Base-by-base conservation (phyloP, 2,113 vertebrate genomes). In the Esox niger region DNA sequence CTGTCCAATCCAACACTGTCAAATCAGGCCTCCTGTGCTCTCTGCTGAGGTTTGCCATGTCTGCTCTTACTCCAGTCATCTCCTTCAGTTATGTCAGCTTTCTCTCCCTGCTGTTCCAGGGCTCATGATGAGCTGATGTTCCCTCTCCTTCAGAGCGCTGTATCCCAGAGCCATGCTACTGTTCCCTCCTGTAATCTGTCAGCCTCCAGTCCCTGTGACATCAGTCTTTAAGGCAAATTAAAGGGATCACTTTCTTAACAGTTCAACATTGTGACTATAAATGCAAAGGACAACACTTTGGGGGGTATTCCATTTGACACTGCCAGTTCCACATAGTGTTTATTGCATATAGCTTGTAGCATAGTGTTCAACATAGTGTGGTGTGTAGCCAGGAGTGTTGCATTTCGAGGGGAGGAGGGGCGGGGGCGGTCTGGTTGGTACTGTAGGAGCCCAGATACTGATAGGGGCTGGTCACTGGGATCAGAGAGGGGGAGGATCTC, bases 401-500 rank as follows among this genome's bases (percentile, higher is more conserved):
- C 47, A 52, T 17, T 6, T n/a, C 5, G 63, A 11, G 46, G 70
- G 76, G 55, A 75, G 68, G 57, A 0, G 49, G 57, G 13, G 15
- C 31, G 25, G 15, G 57, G 68, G 68, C 17, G 57, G 68, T 72
- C 66, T 78, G 74, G 81, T 76, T 76, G 64, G 66, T 71, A 43
- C 38, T 15, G 38, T 68, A 66, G 74, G 72, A 31, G 71, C 73
- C 69, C 58, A 61, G 73, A 63, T 52, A 23, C 64, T 65, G 66
- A 66, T 25, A 23, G 62, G 64, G 47, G 27, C 33, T 9, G 60
- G 71, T 47, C 31, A 46, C 63, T 64, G 63, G 10, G 7, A 76
- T 31, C 33, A 49, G 52, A 47, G 63, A n/a, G 83, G 61, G 77
- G 75, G 83, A 59, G 77, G 75, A 57, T 55, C 71, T 78, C 56